Evolutionary conservation across 1,140 invertebrate genomes (phyloP).

Genomic region (Myzus persicae): DNA sequence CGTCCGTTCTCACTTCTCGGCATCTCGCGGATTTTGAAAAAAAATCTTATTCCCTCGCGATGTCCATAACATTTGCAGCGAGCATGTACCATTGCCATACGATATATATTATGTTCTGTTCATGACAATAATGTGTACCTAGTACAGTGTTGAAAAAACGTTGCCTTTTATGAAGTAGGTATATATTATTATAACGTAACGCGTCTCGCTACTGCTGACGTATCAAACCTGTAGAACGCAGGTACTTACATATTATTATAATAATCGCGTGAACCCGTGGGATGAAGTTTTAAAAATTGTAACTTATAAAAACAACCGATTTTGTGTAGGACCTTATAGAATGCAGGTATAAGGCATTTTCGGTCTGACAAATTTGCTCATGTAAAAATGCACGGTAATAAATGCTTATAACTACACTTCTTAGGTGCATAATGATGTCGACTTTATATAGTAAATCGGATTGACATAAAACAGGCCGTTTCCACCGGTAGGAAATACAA

Average conservation of each 20-base stretch:
- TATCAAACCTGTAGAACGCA: not conserved
- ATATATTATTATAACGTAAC: not conserved
- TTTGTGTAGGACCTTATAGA: not conserved
- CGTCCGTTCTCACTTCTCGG: not conserved
- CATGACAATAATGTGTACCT: not conserved
- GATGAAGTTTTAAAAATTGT: too few relatives aligned
- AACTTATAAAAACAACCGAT: not conserved
- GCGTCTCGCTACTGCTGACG: not conserved
- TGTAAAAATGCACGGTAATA: not conserved
- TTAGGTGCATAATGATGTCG: too few relatives aligned
- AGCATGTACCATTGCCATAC: not conserved
- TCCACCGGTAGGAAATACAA: not conserved
- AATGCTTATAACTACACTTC: too few relatives aligned
- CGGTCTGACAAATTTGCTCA: not conserved
- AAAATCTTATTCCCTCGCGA: not conserved
- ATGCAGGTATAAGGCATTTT: not conserved
- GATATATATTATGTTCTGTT: not conserved
- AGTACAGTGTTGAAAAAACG: not conserved
- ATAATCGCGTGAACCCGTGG: not conserved
- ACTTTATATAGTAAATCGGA: not conserved
- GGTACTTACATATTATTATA: not conserved
- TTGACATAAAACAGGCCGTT: not conserved
- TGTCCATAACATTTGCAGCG: not conserved
- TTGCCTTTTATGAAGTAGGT: not conserved
- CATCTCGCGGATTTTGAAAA: not conserved